Base-by-base conservation (phyloP, 2,113 vertebrate genomes). In the Perccottus glenii region DNA sequence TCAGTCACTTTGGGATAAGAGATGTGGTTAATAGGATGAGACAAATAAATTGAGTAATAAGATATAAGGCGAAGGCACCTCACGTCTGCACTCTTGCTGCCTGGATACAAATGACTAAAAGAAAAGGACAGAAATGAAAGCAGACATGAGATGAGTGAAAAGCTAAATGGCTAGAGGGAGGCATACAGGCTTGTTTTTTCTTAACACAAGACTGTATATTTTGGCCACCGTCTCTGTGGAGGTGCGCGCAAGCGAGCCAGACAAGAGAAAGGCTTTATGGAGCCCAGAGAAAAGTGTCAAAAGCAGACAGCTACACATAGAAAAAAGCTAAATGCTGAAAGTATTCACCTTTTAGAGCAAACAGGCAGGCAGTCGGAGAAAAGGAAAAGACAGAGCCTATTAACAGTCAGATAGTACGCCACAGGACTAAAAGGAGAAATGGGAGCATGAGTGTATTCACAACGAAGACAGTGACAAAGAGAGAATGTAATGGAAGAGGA, bases 221-320 rank as follows among this genome's bases (percentile, higher is more conserved):
- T 70, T 79, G 61, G 77, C 74, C 33, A 67, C 75, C 45, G 38
- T 85, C 71, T 77, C 75, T 70, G 70, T 6, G 9, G 73, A 76
- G 77, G 70, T 58, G 77, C 80, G 66, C 66, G 65, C 61, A 78
- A 67, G 67, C 51, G 61, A 87, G 65, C 63, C 62, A 64, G 70
- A 66, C 52, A 70, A 55, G 63, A 72, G 75, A 78, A 67, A 83
- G 68, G 74, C 73, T 73, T 85, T 73, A 78, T 72, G 70, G 80
- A 78, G 76, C 61, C 71, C 36, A 10, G 11, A 36, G 74, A 47
- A 81, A 80, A 73, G 77, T 89, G 87, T 86, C 81, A 86, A 76
- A 87, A 86, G 81, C 67, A 84, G 84, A 87, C 81, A 85, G 85
- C 78, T 67, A 82, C 35, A 55, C 77, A 78, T 40, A 75, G 77